Conservation (phyloP, 2,888 invertebrate species). For the Platycnemis pennipes region DNA sequence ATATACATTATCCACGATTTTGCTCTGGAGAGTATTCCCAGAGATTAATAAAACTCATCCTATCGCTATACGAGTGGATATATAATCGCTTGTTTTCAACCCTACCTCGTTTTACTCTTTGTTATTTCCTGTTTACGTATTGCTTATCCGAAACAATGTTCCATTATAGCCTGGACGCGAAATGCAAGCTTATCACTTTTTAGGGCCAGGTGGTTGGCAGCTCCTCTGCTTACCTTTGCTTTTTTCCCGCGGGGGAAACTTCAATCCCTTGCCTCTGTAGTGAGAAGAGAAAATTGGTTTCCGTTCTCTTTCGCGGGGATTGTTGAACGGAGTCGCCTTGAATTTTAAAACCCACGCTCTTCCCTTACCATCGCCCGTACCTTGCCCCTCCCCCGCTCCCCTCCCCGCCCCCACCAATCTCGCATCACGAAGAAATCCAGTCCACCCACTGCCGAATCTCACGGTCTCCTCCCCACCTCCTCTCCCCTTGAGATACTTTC, state of each 20-base stretch:
- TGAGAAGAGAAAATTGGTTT: neutral
- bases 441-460: constrained; percentile 36
- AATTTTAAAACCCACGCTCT: constrained; percentile 1
- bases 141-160: neutral
- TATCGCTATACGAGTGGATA: neutral
- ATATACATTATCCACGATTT: too few species aligned
- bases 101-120: neutral
- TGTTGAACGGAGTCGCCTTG: neutral
- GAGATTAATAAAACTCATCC: too few species aligned
- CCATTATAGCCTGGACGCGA: neutral
- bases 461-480: neutral
- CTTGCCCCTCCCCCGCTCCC: neutral
- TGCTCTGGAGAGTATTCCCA: too few species aligned
- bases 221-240: neutral
- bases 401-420: neutral
- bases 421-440: neutral
- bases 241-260: neutral
- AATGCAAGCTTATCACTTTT: neutral
- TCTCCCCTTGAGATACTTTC: neutral
- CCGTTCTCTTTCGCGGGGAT: neutral
- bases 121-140: neutral
- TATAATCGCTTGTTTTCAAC: neutral
- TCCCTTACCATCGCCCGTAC: neutral
- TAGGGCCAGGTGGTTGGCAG: neutral
- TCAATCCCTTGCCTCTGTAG: neutral